A percentile compares a stretch with the other conserved stretches of the same genome.
Conservation (phyloP, 37 sponge, comb jelly and placozoan species). For the Ephydatia muelleri region DNA sequence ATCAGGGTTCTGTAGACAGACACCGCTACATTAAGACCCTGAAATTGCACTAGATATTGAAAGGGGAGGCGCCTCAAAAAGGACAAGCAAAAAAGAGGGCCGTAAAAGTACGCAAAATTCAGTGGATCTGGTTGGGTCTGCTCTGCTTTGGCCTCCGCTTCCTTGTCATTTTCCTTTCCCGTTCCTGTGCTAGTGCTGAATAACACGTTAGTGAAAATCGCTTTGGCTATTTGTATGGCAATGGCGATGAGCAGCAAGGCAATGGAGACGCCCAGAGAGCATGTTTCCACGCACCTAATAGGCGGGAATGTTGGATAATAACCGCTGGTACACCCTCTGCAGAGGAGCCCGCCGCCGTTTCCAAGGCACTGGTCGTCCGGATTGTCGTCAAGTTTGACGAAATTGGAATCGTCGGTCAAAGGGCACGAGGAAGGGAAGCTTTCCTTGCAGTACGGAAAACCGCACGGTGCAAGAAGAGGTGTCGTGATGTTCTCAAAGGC, state of each 20-base stretch:
- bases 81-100: neutral
- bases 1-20: neutral
- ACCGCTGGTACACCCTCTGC: neutral
- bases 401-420: too few species aligned
- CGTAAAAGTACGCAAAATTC: conserved; percentile 2
- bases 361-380: conserved; percentile 11
- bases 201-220: neutral
- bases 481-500: neutral
- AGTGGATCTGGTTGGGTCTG: too few species aligned
- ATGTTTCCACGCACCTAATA: neutral
- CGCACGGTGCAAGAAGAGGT: too few species aligned
- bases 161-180: too few species aligned
- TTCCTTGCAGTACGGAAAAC: neutral
- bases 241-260: neutral
- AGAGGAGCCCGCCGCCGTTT: conserved; percentile 7
- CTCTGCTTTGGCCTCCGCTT: too few species aligned
- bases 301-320: neutral
- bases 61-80: neutral
- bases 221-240: neutral
- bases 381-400: neutral
- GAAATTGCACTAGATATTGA: neutral
- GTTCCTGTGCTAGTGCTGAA: too few species aligned
- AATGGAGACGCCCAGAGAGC: neutral
- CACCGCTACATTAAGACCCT: neutral
- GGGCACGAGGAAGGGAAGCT: neutral